Conservation (phyloP, 1,140 invertebrate species). For the silkworm (Bombyx mori) region DNA sequence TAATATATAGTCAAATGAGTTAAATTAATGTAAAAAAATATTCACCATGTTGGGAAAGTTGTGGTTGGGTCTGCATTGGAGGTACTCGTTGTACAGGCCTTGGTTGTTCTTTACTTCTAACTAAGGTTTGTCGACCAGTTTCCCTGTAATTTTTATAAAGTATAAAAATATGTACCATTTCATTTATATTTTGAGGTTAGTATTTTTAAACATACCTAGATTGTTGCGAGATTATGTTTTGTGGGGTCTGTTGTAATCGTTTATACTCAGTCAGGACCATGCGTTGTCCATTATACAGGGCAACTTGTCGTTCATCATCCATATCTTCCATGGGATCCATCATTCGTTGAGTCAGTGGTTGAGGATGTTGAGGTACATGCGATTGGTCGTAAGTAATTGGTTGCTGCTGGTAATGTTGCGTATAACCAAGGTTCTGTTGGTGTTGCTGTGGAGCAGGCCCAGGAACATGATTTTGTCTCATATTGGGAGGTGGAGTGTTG, state of each 20-base stretch:
- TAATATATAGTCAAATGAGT: neutral
- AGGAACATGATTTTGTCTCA: slow-evolving; percentile 31
- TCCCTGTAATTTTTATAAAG: slow-evolving; percentile 28
- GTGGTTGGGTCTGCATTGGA: slow-evolving; percentile 50
- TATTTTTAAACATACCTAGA: slow-evolving; percentile 1
- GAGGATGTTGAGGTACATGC: slow-evolving; percentile 34
- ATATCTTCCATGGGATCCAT: slow-evolving; percentile 40
- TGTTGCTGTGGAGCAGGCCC: slow-evolving; percentile 13
- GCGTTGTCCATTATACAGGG: slow-evolving; percentile 53
- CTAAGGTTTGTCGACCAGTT: slow-evolving; percentile 52
- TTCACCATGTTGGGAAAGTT: slow-evolving; percentile 31
- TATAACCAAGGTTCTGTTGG: slow-evolving; percentile 15
- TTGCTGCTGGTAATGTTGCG: slow-evolving; percentile 31
- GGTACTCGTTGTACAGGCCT: slow-evolving; percentile 56
- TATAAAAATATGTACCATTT: neutral
- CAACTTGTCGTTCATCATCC: slow-evolving; percentile 56
- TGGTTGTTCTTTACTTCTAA: slow-evolving; percentile 57
- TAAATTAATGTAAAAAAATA: neutral
- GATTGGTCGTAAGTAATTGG: slow-evolving; percentile 32
- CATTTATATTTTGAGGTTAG: no score
- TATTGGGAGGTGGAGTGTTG: slow-evolving; percentile 32
- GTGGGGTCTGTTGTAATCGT: slow-evolving; percentile 43
- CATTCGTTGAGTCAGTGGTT: slow-evolving; percentile 38
- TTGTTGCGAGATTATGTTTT: slow-evolving; percentile 22
- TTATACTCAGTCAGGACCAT: slow-evolving; percentile 61